Conservation (phyloP, 2,888 invertebrate genomes). For the Callosobruchus maculatus region DNA sequence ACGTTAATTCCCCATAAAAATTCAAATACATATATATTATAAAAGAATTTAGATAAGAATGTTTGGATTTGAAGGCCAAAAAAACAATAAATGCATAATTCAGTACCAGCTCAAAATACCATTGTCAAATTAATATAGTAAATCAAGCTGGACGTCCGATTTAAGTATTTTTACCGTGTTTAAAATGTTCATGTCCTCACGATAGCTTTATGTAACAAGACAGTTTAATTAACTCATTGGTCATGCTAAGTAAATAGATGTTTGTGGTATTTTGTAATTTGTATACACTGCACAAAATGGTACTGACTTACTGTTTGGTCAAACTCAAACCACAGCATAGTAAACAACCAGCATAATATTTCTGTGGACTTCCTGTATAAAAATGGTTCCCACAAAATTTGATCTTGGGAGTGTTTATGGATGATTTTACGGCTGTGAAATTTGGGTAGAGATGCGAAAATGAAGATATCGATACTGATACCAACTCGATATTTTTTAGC, state of each 20-base stretch:
- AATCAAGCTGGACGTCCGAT: not conserved
- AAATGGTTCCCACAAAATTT: no score
- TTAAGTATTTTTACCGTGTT: not conserved
- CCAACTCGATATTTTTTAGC: no score
- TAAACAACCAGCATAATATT: no score
- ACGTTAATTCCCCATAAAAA: not conserved
- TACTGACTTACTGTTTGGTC: no score
- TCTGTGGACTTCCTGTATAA: no score
- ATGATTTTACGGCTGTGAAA: no score
- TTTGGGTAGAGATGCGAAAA: no score
- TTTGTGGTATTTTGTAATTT: not conserved
- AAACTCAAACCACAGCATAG: no score
- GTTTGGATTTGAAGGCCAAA: not conserved
- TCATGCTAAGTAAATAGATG: not conserved
- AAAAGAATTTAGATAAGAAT: not conserved
- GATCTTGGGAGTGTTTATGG: no score
- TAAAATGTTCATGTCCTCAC: not conserved
- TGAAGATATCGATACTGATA: no score
- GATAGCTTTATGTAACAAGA: not conserved
- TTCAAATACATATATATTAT: not conserved
- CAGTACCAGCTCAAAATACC: not conserved
- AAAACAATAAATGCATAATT: not conserved
- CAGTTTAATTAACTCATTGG: not conserved
- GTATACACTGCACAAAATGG: not conserved
- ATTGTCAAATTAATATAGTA: not conserved